These are phyloP conservation scores for Brachionus plicatilis DNA, from an alignment of 1,140 invertebrate species.

Conservation along the genomic window DNA sequence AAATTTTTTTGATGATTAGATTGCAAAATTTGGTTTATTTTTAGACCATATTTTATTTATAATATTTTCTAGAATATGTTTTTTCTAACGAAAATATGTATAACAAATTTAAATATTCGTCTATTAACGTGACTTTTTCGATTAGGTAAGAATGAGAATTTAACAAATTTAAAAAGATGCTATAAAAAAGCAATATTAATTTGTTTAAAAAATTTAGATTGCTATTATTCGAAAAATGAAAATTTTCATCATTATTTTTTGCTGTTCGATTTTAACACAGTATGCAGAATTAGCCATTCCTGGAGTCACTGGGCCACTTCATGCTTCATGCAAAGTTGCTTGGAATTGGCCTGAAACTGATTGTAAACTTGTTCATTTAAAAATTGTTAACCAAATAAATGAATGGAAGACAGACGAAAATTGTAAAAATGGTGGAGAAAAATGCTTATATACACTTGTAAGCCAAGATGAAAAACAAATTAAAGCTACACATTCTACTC, in stretches of 20 bases:
- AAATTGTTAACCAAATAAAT: conserved; percentile 47
- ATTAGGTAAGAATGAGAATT: neutral
- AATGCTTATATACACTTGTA: conserved; percentile 52
- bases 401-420: conserved; percentile 46
- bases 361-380: conserved; percentile 37
- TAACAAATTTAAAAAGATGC: neutral
- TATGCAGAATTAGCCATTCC: neutral
- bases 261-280: neutral
- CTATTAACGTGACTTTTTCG: neutral
- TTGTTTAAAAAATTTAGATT: neutral
- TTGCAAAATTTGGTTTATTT: too few relatives aligned
- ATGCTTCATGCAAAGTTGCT: conserved; percentile 41
- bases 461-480: conserved; percentile 44
- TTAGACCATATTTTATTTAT: too few relatives aligned
- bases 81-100: too few relatives aligned
- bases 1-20: too few relatives aligned
- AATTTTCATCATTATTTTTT: neutral
- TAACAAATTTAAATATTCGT: neutral
- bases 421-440: conserved; percentile 50
- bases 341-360: conserved; percentile 31
- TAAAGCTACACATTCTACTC: conserved; percentile 54
- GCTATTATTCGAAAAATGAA: neutral
- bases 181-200: neutral
- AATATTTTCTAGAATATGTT: too few relatives aligned
- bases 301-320: conserved; percentile 35